Evolutionary conservation across 1,140 invertebrate species (phyloP).

Genomic region (Pomacea maculata): DNA sequence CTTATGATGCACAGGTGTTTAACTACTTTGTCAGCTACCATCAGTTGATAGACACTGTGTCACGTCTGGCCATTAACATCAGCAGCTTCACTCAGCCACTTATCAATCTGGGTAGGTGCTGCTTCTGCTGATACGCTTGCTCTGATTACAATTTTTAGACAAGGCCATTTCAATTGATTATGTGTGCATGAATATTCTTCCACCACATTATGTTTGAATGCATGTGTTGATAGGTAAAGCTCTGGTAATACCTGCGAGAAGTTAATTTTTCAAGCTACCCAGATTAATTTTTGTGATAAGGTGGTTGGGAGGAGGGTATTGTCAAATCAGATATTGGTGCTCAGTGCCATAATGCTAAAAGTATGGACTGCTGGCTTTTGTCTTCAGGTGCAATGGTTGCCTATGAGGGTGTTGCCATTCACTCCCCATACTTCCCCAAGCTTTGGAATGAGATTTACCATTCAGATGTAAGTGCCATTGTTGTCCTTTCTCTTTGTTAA

Average conservation of each 20-base stretch:
- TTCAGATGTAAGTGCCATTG: slow-evolving; percentile 71
- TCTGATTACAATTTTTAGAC: background rate
- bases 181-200: background rate
- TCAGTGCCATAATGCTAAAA: too few species aligned
- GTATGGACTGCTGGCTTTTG: background rate
- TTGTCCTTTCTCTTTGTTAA: background rate
- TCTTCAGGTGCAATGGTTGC: slow-evolving; percentile 78
- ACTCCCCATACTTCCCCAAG: slow-evolving; percentile 84
- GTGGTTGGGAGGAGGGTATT: too few species aligned
- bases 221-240: too few species aligned
- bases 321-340: too few species aligned
- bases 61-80: slow-evolving; percentile 84
- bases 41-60: slow-evolving; percentile 85
- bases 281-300: too few species aligned
- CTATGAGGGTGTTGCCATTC: slow-evolving; percentile 83
- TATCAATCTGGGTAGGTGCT: slow-evolving; percentile 75
- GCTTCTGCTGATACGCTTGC: background rate
- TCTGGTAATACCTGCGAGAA: too few species aligned
- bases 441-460: slow-evolving; percentile 80
- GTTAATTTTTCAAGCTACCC: too few species aligned
- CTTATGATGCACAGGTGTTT: slow-evolving; percentile 80
- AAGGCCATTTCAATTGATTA: background rate
- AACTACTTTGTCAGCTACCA: slow-evolving; percentile 86
- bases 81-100: slow-evolving; percentile 81
- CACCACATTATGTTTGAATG: too few species aligned